Percentiles rank a stretch among this genome's conserved stretches.
phyloP scores from a whole-genome alignment of 2,797 vertebrate genomes.

The Spea hammondii region DNA sequence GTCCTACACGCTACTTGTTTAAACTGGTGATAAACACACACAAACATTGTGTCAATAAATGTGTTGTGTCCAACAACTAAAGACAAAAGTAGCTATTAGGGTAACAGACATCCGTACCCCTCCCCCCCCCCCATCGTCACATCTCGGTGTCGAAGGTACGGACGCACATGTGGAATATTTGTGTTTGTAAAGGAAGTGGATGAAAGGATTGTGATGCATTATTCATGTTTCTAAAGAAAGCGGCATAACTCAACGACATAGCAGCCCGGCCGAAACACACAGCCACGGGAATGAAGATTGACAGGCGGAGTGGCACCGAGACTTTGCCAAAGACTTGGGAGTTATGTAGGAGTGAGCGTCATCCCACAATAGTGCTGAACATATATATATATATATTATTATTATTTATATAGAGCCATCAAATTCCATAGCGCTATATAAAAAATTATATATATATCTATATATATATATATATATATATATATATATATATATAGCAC shows the following conservation, averaged over 20 bases:
- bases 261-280: slow-evolving; percentile 22
- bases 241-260: slow-evolving; percentile 27
- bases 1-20: slow-evolving; percentile 16
- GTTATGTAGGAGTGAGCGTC: background rate
- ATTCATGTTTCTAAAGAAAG: slow-evolving; percentile 32
- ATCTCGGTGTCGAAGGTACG: slow-evolving; percentile 3
- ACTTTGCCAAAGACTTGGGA: background rate
- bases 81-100: slow-evolving; percentile 19
- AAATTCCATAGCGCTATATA: no score
- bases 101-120: background rate
- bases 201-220: slow-evolving; percentile 31
- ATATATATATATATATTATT: no score
- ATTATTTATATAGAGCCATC: no score
- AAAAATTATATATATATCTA: no score
- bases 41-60: slow-evolving; percentile 2
- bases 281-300: slow-evolving; percentile 34
- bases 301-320: slow-evolving; percentile 11
- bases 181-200: slow-evolving; percentile 21
- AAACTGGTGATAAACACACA: slow-evolving; percentile 11
- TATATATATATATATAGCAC: no score
- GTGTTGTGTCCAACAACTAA: slow-evolving; percentile 3
- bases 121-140: slow-evolving; percentile 6
- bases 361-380: no score
- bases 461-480: no score
- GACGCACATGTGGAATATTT: slow-evolving; percentile 20